Percentiles rank a stretch among this genome's conserved stretches.
These are phyloP conservation scores for Brevimyrus niger DNA, from an alignment of 2,113 vertebrate species.

Conservation along the genomic window DNA sequence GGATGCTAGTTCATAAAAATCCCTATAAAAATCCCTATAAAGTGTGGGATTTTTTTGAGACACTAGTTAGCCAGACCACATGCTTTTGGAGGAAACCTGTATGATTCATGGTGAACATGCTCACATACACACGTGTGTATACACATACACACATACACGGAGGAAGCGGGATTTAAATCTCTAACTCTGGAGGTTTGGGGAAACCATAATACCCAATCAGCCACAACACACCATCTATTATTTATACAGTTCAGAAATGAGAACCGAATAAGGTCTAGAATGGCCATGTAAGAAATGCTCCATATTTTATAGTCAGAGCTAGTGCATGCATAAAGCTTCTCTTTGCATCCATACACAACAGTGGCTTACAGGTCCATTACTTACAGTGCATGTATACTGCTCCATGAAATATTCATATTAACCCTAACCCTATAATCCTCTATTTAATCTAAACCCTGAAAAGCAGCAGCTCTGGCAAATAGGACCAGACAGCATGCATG, in stretches of 20 bases:
- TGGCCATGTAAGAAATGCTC: neutral
- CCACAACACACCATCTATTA: neutral
- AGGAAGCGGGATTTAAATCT: neutral
- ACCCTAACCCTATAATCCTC: neutral
- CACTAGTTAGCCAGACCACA: neutral
- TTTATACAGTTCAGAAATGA: neutral
- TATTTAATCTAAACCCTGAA: neutral
- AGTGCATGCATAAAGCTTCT: neutral
- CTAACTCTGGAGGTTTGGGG: neutral
- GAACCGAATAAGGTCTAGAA: neutral
- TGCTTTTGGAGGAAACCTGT: neutral
- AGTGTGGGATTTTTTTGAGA: neutral
- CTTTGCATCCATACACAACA: neutral
- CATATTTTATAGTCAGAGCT: neutral
- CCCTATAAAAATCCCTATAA: no score
- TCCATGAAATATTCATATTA: neutral
- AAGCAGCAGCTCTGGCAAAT: neutral
- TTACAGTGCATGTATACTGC: neutral
- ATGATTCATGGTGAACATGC: neutral
- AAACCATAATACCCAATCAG: neutral
- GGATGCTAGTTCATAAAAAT: no score
- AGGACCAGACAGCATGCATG: neutral
- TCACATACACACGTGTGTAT: neutral
- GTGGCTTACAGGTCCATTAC: neutral
- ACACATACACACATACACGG: neutral